phyloP scores from a whole-genome alignment of 2,888 invertebrate species.

The Epirrhoe alternata region DNA sequence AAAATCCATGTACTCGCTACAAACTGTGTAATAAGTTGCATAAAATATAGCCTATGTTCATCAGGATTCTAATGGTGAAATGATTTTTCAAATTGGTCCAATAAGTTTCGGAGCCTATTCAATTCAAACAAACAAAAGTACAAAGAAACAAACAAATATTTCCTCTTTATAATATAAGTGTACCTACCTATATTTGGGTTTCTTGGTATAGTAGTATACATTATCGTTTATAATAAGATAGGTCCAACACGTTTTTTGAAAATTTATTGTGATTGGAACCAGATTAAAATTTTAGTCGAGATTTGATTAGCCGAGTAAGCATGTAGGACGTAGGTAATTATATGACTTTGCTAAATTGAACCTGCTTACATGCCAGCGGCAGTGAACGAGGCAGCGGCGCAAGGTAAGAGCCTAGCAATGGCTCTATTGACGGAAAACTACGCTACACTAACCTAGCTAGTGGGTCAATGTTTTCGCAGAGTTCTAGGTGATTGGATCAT shows the following conservation, averaged over 20 bases:
- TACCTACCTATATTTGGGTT: too few relatives aligned
- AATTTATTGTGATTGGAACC: neutral
- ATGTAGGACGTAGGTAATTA: neutral
- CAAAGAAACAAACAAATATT: too few relatives aligned
- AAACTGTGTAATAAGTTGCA: too few relatives aligned
- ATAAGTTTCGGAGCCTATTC: too few relatives aligned
- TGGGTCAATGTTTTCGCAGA: slow-evolving; percentile 55
- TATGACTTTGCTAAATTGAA: slow-evolving; percentile 33
- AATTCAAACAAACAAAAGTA: too few relatives aligned
- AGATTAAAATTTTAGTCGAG: neutral
- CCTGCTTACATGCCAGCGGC: slow-evolving; percentile 39
- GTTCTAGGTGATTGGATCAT: slow-evolving; percentile 17
- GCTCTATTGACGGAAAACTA: slow-evolving; percentile 54
- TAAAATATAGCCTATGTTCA: too few relatives aligned
- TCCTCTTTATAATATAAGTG: too few relatives aligned
- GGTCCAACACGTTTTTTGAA: neutral
- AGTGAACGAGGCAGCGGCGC: slow-evolving; percentile 33
- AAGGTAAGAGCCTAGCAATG: slow-evolving; percentile 53
- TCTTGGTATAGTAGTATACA: too few relatives aligned
- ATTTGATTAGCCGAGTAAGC: slow-evolving; percentile 1
- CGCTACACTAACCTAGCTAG: slow-evolving; percentile 37
- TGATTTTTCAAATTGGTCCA: too few relatives aligned
- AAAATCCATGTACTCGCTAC: too few relatives aligned
- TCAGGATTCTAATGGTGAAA: too few relatives aligned
- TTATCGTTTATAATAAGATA: neutral